Evolutionary conservation across 2,113 vertebrate species (phyloP), one percentile per base, ranked within the genome.

Genomic region (Morone saxatilis): DNA sequence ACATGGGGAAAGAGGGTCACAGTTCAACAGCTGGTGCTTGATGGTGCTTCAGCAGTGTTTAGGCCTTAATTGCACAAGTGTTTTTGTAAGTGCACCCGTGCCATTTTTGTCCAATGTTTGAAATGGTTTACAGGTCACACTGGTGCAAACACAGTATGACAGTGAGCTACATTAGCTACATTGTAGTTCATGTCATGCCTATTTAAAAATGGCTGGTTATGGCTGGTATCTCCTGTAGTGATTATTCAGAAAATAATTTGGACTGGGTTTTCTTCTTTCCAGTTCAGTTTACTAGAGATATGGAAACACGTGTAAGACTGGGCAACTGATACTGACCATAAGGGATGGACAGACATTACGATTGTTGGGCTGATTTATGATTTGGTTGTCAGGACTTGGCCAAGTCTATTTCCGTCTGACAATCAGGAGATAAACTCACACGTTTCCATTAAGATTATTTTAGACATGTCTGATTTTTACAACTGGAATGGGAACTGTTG

Each of bases 1-100:
- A 38, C 7, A 36, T n/a, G 7, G 14, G 1, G 40, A 61, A 25
- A 61, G 38, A 22, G 16, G 38, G 19, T 22, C 7, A 70, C 22
- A 3, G 45, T 47, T 12, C 13, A 47, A 47, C 65, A 67, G 67
- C 78, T 68, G 53, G 5, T 65, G 60, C n/a, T 47, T 78, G 25
- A 54, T 16, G 31, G 22, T n/a, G 20, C 31, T 53, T n/a, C 13
- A 38, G 19, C n/a, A 47, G 45, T 9, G 10, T 47, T 47, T 47
- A 47, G 11, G 10, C 45, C 45, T 47, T 4, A 12, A 47, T 47
- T 47, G 45, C 45, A 47, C 13, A 9, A 47, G 45, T 13, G 45
- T 12, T 13, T 47, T 47, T 13, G 10, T 47, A 12, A 47, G 4
- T 47, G 45, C 8, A 47, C 45, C 3, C 11, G 10, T 47, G 45